A percentile compares a stretch with the other conserved stretches of the same genome.
These are phyloP conservation scores for Aplochiton taeniatus DNA, from an alignment of 2,797 vertebrate genomes.

Conservation along the genomic window DNA sequence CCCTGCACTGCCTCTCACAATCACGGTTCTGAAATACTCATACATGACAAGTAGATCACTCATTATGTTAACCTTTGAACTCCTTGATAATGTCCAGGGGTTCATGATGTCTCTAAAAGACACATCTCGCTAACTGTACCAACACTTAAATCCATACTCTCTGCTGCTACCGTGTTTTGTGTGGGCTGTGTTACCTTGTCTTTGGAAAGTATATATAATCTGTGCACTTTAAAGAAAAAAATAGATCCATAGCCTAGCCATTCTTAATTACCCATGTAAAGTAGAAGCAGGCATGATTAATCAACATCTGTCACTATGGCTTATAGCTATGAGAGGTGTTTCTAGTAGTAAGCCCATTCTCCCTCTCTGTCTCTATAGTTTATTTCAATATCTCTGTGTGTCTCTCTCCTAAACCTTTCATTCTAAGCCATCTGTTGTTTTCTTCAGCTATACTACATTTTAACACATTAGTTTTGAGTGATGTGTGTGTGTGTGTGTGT, in stretches of 20 bases:
- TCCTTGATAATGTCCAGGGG: slow-evolving; percentile 46
- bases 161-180: slow-evolving; percentile 68
- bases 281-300: slow-evolving; percentile 78
- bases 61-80: slow-evolving; percentile 44
- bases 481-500: slow-evolving; percentile 31
- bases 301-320: slow-evolving; percentile 66
- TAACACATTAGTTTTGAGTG: slow-evolving; percentile 2
- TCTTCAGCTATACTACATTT: too few relatives aligned
- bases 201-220: slow-evolving; percentile 72
- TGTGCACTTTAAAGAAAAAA: slow-evolving; percentile 68
- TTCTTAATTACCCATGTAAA: slow-evolving; percentile 70
- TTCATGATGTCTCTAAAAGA: slow-evolving; percentile 59
- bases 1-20: slow-evolving; percentile 61
- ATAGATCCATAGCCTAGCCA: slow-evolving; percentile 71
- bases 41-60: slow-evolving; percentile 40
- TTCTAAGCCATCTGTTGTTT: slow-evolving; percentile 24
- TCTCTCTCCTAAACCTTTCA: slow-evolving; percentile 22
- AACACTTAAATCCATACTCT: slow-evolving; percentile 52
- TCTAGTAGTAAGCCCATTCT: slow-evolving; percentile 36
- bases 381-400: slow-evolving; percentile 38
- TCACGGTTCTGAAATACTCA: slow-evolving; percentile 14
- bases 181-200: slow-evolving; percentile 70
- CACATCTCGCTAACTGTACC: slow-evolving; percentile 48
- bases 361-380: background rate
- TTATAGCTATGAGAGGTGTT: slow-evolving; percentile 62